phyloP scores from a whole-genome alignment of 1,140 invertebrate species.

The Acromyrmex echinatior region DNA sequence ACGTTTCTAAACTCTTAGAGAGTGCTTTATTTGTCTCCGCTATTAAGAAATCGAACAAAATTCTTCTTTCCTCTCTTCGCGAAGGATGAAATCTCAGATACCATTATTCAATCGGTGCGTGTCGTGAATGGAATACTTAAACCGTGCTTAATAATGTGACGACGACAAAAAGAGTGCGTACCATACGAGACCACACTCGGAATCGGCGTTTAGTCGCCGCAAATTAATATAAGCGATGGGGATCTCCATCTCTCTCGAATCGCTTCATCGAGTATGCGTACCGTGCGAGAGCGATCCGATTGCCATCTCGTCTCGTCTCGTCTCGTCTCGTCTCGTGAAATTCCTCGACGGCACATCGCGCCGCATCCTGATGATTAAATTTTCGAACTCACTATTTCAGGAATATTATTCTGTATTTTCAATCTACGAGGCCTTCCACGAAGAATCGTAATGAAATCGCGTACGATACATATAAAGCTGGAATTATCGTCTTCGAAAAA shows the following conservation, averaged over 20 bases:
- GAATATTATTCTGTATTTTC: conserved; percentile 31
- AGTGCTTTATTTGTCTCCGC: neutral
- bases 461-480: neutral
- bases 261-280: conserved; percentile 77
- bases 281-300: conserved; percentile 75
- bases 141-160: conserved; percentile 85
- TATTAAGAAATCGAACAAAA: conserved; percentile 80
- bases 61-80: conserved; percentile 67
- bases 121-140: conserved; percentile 81
- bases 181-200: conserved; percentile 76
- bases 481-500: neutral
- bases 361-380: conserved; percentile 71
- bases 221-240: conserved; percentile 82
- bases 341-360: conserved; percentile 60
- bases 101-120: conserved; percentile 83
- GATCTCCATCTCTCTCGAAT: conserved; percentile 33
- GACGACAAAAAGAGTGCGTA: conserved; percentile 77
- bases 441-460: neutral
- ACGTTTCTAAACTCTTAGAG: neutral
- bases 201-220: conserved; percentile 74
- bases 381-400: conserved; percentile 42
- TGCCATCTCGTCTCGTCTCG: conserved; percentile 72
- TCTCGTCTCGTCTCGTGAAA: conserved; percentile 69
- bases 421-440: neutral
- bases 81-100: conserved; percentile 83